phyloP scores from a whole-genome alignment of 2,888 invertebrate species.

The Vanessa cardui region DNA sequence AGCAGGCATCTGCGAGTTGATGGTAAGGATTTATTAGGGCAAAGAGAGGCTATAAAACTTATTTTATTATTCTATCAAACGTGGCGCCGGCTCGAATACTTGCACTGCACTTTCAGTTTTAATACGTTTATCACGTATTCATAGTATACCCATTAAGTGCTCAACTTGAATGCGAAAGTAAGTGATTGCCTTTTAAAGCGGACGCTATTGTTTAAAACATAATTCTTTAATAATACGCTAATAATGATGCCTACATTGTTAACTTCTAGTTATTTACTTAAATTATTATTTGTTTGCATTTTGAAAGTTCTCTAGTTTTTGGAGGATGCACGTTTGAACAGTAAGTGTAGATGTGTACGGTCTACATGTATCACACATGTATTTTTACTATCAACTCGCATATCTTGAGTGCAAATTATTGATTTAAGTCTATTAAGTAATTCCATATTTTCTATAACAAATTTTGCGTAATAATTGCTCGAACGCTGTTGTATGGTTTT shows the following conservation, averaged over 20 bases:
- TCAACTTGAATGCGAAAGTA: constrained; percentile 27
- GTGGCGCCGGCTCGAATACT: constrained; percentile 33
- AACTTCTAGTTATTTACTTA: no score
- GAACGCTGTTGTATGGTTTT: no score
- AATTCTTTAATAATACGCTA: background rate
- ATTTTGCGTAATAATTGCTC: no score
- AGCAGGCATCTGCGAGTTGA: constrained; percentile 18
- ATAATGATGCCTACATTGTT: background rate
- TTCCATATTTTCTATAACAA: no score
- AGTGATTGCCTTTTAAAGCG: constrained; percentile 15
- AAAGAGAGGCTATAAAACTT: constrained; percentile 65
- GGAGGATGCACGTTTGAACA: no score
- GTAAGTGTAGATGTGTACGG: no score
- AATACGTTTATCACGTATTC: constrained; percentile 37
- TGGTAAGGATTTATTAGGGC: constrained; percentile 56
- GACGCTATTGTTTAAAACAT: constrained; percentile 13
- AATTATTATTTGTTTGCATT: no score
- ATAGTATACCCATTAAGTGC: constrained; percentile 31
- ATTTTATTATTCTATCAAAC: constrained; percentile 70
- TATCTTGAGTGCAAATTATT: no score
- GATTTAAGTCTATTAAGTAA: no score
- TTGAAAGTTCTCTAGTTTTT: no score
- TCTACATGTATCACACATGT: no score
- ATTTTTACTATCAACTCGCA: no score
- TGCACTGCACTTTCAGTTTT: constrained; percentile 35